Percentiles rank a stretch among this genome's conserved stretches.
These are phyloP conservation scores for Rhodophaea formosa DNA, from an alignment of 2,888 invertebrate species.

Conservation along the genomic window DNA sequence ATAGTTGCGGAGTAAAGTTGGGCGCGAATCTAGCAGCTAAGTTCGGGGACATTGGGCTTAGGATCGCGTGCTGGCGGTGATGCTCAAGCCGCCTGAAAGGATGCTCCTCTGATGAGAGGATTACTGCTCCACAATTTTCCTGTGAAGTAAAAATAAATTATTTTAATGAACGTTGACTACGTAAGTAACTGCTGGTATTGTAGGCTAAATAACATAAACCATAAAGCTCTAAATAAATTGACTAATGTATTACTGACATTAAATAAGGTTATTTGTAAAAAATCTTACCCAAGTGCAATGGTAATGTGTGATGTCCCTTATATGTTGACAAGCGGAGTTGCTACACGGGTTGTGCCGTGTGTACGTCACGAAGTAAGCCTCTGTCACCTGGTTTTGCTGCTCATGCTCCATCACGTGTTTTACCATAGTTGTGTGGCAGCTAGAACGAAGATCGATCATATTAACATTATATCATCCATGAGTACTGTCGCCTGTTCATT, in stretches of 20 bases:
- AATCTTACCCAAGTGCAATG: constrained; percentile 92
- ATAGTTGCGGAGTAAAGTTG: constrained; percentile 74
- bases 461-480: not conserved
- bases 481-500: too few relatives aligned
- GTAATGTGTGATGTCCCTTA: constrained; percentile 90
- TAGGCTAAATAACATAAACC: too few relatives aligned
- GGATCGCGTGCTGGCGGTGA: constrained; percentile 91
- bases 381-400: constrained; percentile 92
- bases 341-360: constrained; percentile 84
- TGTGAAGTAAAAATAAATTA: constrained; percentile 45
- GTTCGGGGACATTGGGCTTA: constrained; percentile 82
- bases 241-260: too few relatives aligned
- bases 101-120: constrained; percentile 87
- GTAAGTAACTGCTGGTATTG: too few relatives aligned
- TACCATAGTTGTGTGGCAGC: constrained; percentile 85
- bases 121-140: constrained; percentile 90
- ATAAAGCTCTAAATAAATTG: too few relatives aligned
- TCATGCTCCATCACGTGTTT: constrained; percentile 95
- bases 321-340: constrained; percentile 86
- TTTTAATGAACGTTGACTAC: too few relatives aligned
- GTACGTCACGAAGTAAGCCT: constrained; percentile 86
- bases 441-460: constrained; percentile 36
- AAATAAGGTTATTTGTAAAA: not conserved
- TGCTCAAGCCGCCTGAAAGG: constrained; percentile 91
- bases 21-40: constrained; percentile 81